These are phyloP conservation scores for Cepaea hortensis DNA, from an alignment of 2,888 invertebrate species.

Conservation along the genomic window DNA sequence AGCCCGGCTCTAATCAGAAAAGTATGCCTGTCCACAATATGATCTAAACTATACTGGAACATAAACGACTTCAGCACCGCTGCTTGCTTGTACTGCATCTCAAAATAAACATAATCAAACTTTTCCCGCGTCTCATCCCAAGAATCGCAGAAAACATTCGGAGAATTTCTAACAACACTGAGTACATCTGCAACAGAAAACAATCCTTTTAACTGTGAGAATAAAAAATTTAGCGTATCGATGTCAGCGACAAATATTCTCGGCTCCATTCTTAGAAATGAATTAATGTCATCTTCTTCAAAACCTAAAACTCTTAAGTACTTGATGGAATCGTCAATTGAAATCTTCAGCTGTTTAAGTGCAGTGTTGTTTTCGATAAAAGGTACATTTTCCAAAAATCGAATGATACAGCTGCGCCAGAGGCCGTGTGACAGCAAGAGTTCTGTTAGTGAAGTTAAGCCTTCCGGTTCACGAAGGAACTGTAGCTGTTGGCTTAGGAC, in stretches of 20 bases:
- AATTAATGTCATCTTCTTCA: background rate
- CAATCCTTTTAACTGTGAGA: constrained; percentile 30
- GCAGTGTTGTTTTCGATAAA: background rate
- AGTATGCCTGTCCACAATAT: constrained; percentile 34
- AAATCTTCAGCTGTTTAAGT: background rate
- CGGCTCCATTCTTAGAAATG: background rate
- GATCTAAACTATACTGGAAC: constrained; percentile 7
- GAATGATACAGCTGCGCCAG: background rate
- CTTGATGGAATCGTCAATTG: background rate
- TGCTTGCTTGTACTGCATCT: constrained; percentile 33
- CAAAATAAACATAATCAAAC: constrained; percentile 44
- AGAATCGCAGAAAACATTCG: constrained; percentile 28
- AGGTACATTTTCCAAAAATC: constrained; percentile 31
- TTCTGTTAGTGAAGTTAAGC: background rate
- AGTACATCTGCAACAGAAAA: constrained; percentile 23
- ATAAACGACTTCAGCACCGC: constrained; percentile 10
- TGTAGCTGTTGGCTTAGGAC: background rate
- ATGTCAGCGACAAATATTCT: background rate
- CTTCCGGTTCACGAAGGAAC: constrained; percentile 10
- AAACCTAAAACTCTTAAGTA: constrained; percentile 29
- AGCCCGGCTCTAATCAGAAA: constrained; percentile 35
- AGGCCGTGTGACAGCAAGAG: constrained; percentile 14
- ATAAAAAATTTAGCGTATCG: background rate
- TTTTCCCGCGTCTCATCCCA: constrained; percentile 25
- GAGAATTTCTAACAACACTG: background rate